phyloP scores from a whole-genome alignment of 2,888 invertebrate genomes.

The Cerastoderma edule region DNA sequence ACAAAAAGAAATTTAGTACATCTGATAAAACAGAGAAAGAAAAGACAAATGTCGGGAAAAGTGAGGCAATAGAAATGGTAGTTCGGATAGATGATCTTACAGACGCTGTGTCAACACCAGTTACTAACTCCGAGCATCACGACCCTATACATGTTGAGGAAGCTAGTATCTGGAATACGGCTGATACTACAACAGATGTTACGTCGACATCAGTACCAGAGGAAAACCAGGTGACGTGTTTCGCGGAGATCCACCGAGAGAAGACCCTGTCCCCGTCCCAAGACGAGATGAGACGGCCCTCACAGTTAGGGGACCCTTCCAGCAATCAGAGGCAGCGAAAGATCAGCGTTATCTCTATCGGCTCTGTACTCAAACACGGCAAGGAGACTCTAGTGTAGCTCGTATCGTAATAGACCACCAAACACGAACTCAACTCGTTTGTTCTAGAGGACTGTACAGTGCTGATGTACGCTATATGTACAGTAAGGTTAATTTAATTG shows the following conservation, averaged over 20 bases:
- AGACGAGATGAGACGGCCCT: slow-evolving; percentile 31
- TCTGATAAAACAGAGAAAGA: background rate
- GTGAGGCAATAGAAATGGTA: background rate
- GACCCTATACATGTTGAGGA: slow-evolving; percentile 24
- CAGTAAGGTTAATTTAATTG: no score
- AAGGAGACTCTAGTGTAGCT: slow-evolving; percentile 49
- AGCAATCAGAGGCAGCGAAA: slow-evolving; percentile 46
- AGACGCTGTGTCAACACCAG: no score
- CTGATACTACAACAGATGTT: slow-evolving; percentile 27
- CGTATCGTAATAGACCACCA: background rate
- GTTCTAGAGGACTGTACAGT: no score
- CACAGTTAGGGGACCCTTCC: slow-evolving; percentile 6
- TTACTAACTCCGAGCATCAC: background rate
- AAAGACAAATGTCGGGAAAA: background rate
- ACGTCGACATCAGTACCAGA: slow-evolving; percentile 58
- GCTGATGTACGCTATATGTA: no score
- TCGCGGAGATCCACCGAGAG: slow-evolving; percentile 78
- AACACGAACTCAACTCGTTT: no score
- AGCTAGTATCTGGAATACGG: slow-evolving; percentile 24
- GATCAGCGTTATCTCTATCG: slow-evolving; percentile 59
- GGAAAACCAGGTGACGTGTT: slow-evolving; percentile 76
- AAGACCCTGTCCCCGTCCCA: slow-evolving; percentile 68
- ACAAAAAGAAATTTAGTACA: background rate
- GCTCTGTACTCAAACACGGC: slow-evolving; percentile 44
- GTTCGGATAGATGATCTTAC: background rate